Evolutionary conservation across 2,797 vertebrate species (phyloP), one percentile per base, ranked within the genome.

Genomic region (Sternotherus odoratus): DNA sequence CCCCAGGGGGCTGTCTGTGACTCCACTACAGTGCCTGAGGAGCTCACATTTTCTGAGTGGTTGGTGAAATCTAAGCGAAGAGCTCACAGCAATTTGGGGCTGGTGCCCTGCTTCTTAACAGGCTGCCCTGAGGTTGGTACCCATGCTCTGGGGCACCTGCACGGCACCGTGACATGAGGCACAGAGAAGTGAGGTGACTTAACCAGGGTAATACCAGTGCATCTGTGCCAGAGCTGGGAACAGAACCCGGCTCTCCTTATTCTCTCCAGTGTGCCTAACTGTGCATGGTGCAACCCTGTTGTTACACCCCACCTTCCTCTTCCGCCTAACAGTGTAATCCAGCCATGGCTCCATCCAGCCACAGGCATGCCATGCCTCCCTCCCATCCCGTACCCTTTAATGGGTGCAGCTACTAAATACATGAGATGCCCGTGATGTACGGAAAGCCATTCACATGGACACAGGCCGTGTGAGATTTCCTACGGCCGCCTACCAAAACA

Each of bases 341-440:
- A 23, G n/a, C n/a, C 63, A 69, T 12, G n/a, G 36, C n/a, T 8
- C 19, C 63, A 21, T 21, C n/a, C 10, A 39, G 63, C 63, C 63
- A 23, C 5, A 21, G 23, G 10, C 21, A 56, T 50, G 50, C 57
- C 9, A 2, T 78, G 79, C 33, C 28, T 10, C 26, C 50, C 6
- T 28, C 60, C 49, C 72, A 12, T 79, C 1, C 46, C 9, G 0
- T 28, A 39, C 28, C 77, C 39, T 21, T 81, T 16, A 36, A 56
- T n/a, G 24, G 13, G 1, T 77, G 39, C 0, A 0, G 33, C 0
- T 69, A 0, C 21, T 89, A 78, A 83, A 30, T 7, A 69, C 50
- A 6, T 26, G 51, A 2, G 23, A 30, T 91, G 48, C 21, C 77
- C 82, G 85, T 85, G 36, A 21, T 72, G 1, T 5, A 0, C 17